These are phyloP conservation scores for Noctua pronuba DNA, from an alignment of 2,888 invertebrate species.

Conservation along the genomic window DNA sequence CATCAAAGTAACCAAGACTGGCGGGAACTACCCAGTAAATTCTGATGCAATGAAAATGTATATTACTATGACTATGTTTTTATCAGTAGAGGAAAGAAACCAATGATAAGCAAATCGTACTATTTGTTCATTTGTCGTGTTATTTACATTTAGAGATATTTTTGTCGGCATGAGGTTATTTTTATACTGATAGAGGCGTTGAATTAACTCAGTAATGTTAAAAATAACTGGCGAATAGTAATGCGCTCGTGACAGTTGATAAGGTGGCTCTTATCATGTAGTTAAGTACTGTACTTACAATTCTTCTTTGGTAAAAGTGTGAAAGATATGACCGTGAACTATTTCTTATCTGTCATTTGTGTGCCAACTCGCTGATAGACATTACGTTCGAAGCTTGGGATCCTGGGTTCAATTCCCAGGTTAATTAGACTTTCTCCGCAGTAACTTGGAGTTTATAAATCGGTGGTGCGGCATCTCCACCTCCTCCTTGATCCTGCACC, in stretches of 20 bases:
- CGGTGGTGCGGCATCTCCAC: neutral
- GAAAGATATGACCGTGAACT: constrained; percentile 18
- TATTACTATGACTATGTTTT: constrained; percentile 17
- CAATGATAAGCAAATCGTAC: constrained; percentile 37
- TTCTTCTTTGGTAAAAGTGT: neutral
- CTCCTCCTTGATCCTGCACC: neutral
- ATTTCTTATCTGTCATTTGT: constrained; percentile 3
- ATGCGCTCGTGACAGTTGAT: neutral
- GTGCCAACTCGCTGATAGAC: neutral
- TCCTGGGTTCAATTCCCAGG: neutral
- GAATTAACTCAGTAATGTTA: neutral
- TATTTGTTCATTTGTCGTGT: constrained; percentile 39
- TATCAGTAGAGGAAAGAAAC: constrained; percentile 61
- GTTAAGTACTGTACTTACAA: neutral
- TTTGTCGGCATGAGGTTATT: constrained; percentile 30
- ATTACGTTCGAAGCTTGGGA: neutral
- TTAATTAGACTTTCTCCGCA: neutral
- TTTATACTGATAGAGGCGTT: constrained; percentile 16
- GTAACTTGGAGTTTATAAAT: neutral
- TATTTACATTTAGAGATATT: constrained; percentile 32
- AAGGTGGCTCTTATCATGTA: constrained; percentile 5
- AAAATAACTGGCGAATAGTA: constrained; percentile 2
- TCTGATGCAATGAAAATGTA: constrained; percentile 45
- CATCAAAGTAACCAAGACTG: neutral
- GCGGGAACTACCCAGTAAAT: neutral